Conservation (phyloP, 2,113 vertebrate genomes). For the Sinocyclocheilus maitianheensis region DNA sequence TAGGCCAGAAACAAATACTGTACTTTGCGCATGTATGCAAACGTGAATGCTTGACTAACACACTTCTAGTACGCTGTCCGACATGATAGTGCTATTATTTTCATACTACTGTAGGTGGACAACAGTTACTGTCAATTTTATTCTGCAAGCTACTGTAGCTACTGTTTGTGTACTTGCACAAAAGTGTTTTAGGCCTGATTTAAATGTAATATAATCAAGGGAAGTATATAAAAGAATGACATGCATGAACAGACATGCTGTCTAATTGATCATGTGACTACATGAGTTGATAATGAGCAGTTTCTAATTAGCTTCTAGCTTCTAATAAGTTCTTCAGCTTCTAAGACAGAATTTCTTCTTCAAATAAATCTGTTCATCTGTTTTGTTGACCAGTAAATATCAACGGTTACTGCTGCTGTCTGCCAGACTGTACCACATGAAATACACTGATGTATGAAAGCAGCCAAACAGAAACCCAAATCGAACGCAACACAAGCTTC, state of each 20-base stretch:
- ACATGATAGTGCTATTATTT: not conserved
- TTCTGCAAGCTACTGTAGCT: not conserved
- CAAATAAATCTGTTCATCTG: not conserved
- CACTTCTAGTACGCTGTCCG: not conserved
- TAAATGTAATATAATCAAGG: too few relatives aligned
- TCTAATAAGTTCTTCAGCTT: constrained; percentile 5
- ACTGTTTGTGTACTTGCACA: not conserved
- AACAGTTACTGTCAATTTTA: not conserved
- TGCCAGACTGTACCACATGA: not conserved
- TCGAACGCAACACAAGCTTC: constrained; percentile 18
- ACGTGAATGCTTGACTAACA: not conserved
- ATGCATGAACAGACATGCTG: too few relatives aligned
- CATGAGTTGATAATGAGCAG: not conserved
- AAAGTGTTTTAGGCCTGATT: not conserved
- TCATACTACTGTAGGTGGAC: not conserved
- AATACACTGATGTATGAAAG: not conserved
- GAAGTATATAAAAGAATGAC: too few relatives aligned
- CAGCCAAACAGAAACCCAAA: not conserved
- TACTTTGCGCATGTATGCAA: not conserved
- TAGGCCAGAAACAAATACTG: not conserved
- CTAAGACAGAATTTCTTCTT: not conserved
- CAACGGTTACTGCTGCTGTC: not conserved
- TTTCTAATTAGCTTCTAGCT: not conserved
- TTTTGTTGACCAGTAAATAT: constrained; percentile 21
- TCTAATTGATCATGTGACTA: not conserved